Evolutionary conservation across 2,888 invertebrate species (phyloP).

Genomic region (Acleris laterana): DNA sequence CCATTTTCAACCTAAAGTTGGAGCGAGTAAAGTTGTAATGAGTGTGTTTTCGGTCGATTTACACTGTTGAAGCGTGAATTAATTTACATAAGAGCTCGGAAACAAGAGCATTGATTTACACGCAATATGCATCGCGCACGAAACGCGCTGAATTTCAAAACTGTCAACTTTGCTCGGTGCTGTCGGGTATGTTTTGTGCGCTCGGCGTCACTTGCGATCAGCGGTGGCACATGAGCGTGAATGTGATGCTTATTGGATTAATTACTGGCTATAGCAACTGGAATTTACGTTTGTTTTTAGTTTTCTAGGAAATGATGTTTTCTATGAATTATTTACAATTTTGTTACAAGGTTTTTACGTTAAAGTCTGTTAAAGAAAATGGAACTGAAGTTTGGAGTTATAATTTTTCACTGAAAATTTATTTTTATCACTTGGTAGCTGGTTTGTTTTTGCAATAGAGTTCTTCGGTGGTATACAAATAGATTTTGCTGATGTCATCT

Average conservation of each 20-base stretch:
- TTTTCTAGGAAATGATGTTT: no score
- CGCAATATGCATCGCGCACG: conserved; percentile 44
- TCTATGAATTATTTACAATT: no score
- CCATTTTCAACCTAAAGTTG: conserved; percentile 12
- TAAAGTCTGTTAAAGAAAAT: no score
- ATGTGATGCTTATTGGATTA: conserved; percentile 7
- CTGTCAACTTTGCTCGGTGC: conserved; percentile 35
- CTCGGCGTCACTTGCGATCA: neutral
- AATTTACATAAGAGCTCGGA: conserved; percentile 49
- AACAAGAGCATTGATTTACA: conserved; percentile 49
- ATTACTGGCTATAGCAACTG: neutral
- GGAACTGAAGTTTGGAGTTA: no score
- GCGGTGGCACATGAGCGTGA: conserved; percentile 3
- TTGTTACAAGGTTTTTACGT: no score
- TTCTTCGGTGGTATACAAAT: no score
- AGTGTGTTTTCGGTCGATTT: conserved; percentile 5
- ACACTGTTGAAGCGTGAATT: conserved; percentile 45
- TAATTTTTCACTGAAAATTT: no score
- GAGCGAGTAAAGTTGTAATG: conserved; percentile 9
- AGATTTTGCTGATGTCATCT: no score
- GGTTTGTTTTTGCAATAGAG: no score
- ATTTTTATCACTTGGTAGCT: no score
- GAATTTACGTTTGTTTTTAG: no score
- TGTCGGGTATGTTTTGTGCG: conserved; percentile 13
- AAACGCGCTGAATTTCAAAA: conserved; percentile 41